These are phyloP conservation scores for Sus scrofa DNA, from an alignment of 2,113 vertebrate species.

Conservation along the genomic window DNA sequence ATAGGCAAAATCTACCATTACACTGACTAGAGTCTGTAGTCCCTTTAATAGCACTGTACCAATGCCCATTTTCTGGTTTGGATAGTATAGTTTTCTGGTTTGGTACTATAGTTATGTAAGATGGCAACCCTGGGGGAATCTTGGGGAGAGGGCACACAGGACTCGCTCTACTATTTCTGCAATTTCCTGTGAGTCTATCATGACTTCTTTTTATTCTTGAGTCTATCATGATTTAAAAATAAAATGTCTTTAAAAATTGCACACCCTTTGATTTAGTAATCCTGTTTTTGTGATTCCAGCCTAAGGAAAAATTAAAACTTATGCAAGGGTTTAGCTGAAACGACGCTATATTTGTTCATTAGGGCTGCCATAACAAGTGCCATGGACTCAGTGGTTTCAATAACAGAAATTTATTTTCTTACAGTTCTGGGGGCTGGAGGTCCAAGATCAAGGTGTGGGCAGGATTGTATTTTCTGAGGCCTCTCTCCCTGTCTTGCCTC, in stretches of 20 bases:
- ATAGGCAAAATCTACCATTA: accelerated
- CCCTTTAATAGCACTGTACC: accelerated
- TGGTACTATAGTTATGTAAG: accelerated
- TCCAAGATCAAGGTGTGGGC: not conserved
- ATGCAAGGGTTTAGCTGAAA: not conserved
- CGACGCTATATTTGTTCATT: not conserved
- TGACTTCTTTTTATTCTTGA: not conserved
- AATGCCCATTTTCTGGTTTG: accelerated
- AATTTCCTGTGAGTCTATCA: not conserved
- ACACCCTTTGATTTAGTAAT: not conserved
- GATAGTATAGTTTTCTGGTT: no score
- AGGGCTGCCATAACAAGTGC: accelerated
- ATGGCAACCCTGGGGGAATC: not conserved
- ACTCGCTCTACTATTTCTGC: not conserved
- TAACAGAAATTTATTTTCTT: not conserved
- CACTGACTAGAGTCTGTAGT: accelerated
- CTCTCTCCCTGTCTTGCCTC: not conserved
- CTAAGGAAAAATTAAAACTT: not conserved
- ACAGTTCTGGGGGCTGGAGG: not conserved
- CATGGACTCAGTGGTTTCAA: accelerated
- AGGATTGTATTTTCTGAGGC: not conserved
- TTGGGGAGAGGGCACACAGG: no score
- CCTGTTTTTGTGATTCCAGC: not conserved
- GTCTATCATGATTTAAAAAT: not conserved
- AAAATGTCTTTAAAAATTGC: not conserved